phyloP scores from a whole-genome alignment of 2,113 vertebrate genomes.

The Calyptommatus sinebrachiatus region DNA sequence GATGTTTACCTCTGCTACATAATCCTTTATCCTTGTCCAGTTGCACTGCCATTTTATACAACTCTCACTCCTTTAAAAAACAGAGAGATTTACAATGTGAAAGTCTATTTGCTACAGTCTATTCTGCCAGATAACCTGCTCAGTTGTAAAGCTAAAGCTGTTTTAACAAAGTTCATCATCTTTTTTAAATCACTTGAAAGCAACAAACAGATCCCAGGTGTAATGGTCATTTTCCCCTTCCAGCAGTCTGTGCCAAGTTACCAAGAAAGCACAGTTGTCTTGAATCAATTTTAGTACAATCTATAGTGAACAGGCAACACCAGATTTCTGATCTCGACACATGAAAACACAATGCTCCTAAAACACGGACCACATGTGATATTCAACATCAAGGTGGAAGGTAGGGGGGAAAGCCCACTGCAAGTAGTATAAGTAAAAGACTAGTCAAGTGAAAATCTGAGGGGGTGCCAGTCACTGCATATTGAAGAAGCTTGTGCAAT shows the following conservation, averaged over 20 bases:
- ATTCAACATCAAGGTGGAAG: not conserved
- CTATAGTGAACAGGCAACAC: conserved; percentile 21
- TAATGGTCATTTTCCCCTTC: conserved; percentile 7
- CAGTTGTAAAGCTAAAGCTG: conserved; percentile 21
- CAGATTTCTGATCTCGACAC: conserved; percentile 19
- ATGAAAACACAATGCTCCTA: conserved; percentile 28
- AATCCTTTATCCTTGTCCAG: not conserved
- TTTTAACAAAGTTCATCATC: not conserved
- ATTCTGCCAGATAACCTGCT: conserved; percentile 11
- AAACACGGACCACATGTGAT: conserved; percentile 18
- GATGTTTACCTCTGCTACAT: not conserved
- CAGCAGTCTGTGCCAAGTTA: conserved; percentile 24
- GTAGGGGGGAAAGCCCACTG: not conserved
- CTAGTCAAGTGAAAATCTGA: not conserved
- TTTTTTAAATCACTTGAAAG: conserved; percentile 7
- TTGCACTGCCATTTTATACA: conserved; percentile 2
- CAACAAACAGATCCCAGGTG: conserved; percentile 27
- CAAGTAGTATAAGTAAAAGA: not conserved
- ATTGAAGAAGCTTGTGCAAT: no score
- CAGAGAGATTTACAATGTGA: conserved; percentile 1
- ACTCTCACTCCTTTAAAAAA: not conserved
- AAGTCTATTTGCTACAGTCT: not conserved
- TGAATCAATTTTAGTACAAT: conserved; percentile 32
- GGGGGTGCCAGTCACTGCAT: not conserved
- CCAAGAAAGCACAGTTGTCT: conserved; percentile 34